Conservation (phyloP, 2,797 vertebrate genomes). For the Sebastes flavidus region DNA sequence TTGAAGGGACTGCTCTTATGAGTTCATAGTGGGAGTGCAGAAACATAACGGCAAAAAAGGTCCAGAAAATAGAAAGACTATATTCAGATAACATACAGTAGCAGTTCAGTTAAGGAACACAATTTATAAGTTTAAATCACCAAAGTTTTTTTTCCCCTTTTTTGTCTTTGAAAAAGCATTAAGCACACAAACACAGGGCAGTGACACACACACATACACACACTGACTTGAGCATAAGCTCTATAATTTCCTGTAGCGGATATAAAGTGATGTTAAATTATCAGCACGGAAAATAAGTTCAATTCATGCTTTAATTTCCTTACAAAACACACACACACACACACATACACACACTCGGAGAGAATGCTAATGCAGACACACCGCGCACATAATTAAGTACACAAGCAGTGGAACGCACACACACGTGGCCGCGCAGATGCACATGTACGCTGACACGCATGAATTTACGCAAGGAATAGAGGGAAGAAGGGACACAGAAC, state of each 20-base stretch:
- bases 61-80: conserved; percentile 5
- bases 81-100: background rate
- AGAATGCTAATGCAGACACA: conserved; percentile 46
- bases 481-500: conserved; percentile 41
- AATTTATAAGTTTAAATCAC: conserved; percentile 10
- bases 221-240: conserved; percentile 40
- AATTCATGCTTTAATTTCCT: conserved; percentile 76
- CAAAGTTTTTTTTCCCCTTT: background rate
- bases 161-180: conserved; percentile 10
- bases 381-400: conserved; percentile 38
- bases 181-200: conserved; percentile 13
- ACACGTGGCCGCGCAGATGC: conserved; percentile 8
- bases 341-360: background rate
- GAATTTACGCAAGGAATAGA: conserved; percentile 10
- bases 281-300: conserved; percentile 68
- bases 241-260: conserved; percentile 75
- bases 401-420: conserved; percentile 24
- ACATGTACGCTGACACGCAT: conserved; percentile 23
- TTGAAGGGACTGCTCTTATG: background rate
- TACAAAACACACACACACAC: conserved; percentile 35
- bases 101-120: background rate
- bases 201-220: conserved; percentile 2
- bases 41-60: background rate
- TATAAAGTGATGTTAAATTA: conserved; percentile 74
- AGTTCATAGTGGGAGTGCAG: background rate